Evolutionary conservation across 2,888 invertebrate species (phyloP), one percentile per base, ranked within the genome.

Genomic region (Tigriopus californicus): DNA sequence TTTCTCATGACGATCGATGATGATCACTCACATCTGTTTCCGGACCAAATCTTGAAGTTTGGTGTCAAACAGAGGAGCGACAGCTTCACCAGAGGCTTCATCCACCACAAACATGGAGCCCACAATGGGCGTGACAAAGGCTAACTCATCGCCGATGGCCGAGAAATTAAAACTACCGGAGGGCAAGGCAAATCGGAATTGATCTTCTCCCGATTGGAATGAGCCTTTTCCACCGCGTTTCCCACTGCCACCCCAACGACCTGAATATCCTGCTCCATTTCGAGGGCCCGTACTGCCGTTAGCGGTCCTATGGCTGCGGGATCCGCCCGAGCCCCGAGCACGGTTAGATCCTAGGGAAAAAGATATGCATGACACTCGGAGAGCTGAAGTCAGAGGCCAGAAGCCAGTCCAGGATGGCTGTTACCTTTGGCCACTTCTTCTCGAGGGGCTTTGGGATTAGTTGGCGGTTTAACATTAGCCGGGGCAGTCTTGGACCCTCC

Each of bases 71-170:
- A 33, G 8, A 8, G 44, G 44, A 44, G 44, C 44, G n/a, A 18
- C 44, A 33, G 33, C 33, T 8, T 33, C 33, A 8, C 33, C 33
- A 3, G 33, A 18, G 44, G 15, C 13, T 18, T 33, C 33, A 13
- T 49, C 48, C 13, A 44, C 15, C 40, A 25, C 48, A 46, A 22
- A 49, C 24, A 46, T 58, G 20, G 49, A 33, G 8, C 58, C 58
- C 20, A 58, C 40, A 49, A 58, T 40, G 25, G 58, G 58, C 10
- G 58, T 58, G 22, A 58, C 58, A 40, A 58, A 58, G 15, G 20
- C n/a, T 11, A 49, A 49, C 11, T 58, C 58, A 11, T n/a, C 15
- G 15, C n/a, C 44, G 44, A 44, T n/a, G 10, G 18, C 44, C 44
- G 44, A 15, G 5, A 44, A 44, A 11, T 15, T 44, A 11, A 18